Evolutionary conservation across 1,140 invertebrate species (phyloP).

Genomic region (Aphidius gifuensis): DNA sequence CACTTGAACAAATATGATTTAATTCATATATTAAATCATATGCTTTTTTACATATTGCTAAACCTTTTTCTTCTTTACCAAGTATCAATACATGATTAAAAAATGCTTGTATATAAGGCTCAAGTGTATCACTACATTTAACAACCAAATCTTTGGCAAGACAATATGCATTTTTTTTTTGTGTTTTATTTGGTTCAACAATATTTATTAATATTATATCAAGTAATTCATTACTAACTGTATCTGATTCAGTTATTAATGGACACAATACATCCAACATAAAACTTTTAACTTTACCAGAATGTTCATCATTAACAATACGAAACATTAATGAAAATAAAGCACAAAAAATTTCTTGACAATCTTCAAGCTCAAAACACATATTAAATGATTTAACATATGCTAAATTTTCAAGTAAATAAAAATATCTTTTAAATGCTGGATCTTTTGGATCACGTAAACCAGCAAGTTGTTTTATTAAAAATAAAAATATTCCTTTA

Average conservation of each 20-base stretch:
- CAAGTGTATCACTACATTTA: slow-evolving; percentile 86
- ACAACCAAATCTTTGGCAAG: slow-evolving; percentile 89
- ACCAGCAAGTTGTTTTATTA: slow-evolving; percentile 91
- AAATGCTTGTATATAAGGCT: slow-evolving; percentile 94
- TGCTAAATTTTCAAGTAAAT: slow-evolving; percentile 90
- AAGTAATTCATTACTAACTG: slow-evolving; percentile 88
- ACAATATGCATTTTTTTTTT: slow-evolving; percentile 85
- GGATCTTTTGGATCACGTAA: slow-evolving; percentile 95
- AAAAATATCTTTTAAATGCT: slow-evolving; percentile 97
- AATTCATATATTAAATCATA: slow-evolving; percentile 97
- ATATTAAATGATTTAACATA: slow-evolving; percentile 99
- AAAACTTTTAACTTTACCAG: slow-evolving; percentile 91
- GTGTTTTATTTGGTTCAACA: slow-evolving; percentile 91
- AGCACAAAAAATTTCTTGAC: slow-evolving; percentile 92
- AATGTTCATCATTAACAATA: slow-evolving; percentile 95
- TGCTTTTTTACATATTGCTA: slow-evolving; percentile 80
- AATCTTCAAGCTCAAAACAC: slow-evolving; percentile 97
- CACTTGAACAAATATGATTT: slow-evolving; percentile 87
- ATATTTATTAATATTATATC: slow-evolving; percentile 94
- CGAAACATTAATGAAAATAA: slow-evolving; percentile 95
- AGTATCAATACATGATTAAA: slow-evolving; percentile 93
- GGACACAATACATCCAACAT: slow-evolving; percentile 94
- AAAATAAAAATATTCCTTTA: slow-evolving; percentile 91
- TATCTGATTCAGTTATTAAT: slow-evolving; percentile 91
- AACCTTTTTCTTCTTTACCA: slow-evolving; percentile 81